Conservation (phyloP, 2,797 vertebrate species). For the Ibycter americanus region DNA sequence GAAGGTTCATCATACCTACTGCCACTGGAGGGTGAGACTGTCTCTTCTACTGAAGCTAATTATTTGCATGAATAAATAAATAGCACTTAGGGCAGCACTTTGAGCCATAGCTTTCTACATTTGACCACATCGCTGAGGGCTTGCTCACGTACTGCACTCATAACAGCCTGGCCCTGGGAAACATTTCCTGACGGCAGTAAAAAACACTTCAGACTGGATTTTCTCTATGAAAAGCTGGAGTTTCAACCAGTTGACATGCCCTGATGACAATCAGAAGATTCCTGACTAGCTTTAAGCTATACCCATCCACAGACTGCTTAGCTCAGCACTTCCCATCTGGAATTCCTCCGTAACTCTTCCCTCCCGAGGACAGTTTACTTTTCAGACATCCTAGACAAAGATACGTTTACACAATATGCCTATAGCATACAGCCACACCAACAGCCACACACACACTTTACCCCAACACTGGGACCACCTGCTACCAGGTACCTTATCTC, state of each 20-base stretch:
- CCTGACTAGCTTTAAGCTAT: not conserved
- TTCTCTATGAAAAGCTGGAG: not conserved
- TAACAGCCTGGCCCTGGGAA: not conserved
- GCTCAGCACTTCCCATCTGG: not conserved
- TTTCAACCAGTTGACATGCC: fast-evolving
- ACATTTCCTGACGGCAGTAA: not conserved
- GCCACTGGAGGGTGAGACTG: not conserved
- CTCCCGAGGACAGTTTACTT: not conserved
- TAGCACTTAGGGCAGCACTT: not conserved
- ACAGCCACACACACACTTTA: not conserved
- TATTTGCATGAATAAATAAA: not conserved
- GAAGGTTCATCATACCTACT: not conserved
- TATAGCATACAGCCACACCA: not conserved
- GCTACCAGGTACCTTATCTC: too few relatives aligned
- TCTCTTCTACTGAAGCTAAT: not conserved
- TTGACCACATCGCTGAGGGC: not conserved
- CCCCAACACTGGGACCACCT: not conserved
- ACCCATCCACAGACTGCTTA: not conserved
- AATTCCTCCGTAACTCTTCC: not conserved
- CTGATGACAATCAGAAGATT: not conserved
- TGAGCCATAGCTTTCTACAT: not conserved
- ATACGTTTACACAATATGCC: not conserved
- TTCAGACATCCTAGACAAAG: not conserved
- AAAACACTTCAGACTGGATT: not conserved
- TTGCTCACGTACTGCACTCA: not conserved